A percentile compares a stretch with the other conserved stretches of the same genome.
Conservation (phyloP, 2,797 vertebrate genomes). For the Anguilla anguilla region DNA sequence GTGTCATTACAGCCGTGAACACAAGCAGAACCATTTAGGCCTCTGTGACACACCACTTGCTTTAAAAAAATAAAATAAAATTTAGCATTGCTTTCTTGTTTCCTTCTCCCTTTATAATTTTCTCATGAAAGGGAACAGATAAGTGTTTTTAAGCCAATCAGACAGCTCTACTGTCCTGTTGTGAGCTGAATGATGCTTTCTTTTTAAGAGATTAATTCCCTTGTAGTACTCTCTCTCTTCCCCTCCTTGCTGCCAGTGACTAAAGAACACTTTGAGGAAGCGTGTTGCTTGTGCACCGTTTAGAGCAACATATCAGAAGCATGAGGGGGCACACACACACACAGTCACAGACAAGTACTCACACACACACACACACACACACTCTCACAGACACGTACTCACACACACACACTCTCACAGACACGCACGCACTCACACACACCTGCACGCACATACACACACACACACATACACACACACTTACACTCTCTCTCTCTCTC, state of each 20-base stretch:
- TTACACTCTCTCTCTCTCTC: too few species aligned
- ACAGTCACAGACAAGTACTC: conserved; percentile 18
- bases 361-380: conserved; percentile 33
- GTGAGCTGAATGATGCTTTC: background rate
- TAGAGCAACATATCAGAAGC: conserved; percentile 40
- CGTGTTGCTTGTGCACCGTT: conserved; percentile 20
- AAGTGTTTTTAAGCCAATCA: background rate
- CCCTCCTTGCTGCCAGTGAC: background rate
- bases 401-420: background rate
- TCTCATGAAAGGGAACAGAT: conserved; percentile 45
- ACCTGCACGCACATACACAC: background rate
- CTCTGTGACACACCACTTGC: conserved; percentile 47
- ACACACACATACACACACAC: background rate
- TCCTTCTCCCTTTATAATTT: conserved; percentile 40
- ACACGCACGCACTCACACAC: background rate
- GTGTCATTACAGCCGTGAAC: conserved; percentile 55
- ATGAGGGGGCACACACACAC: conserved; percentile 19
- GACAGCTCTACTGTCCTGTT: background rate
- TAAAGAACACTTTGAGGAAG: conserved; percentile 27
- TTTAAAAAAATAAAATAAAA: background rate
- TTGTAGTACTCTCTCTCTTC: background rate
- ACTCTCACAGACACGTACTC: background rate
- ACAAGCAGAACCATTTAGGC: conserved; percentile 46
- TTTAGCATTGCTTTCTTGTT: conserved; percentile 34
- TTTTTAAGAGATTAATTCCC: background rate